Percentiles rank a stretch among this genome's conserved stretches.
Conservation (phyloP, 1,140 invertebrate species). For the Rhyzopertha dominica region DNA sequence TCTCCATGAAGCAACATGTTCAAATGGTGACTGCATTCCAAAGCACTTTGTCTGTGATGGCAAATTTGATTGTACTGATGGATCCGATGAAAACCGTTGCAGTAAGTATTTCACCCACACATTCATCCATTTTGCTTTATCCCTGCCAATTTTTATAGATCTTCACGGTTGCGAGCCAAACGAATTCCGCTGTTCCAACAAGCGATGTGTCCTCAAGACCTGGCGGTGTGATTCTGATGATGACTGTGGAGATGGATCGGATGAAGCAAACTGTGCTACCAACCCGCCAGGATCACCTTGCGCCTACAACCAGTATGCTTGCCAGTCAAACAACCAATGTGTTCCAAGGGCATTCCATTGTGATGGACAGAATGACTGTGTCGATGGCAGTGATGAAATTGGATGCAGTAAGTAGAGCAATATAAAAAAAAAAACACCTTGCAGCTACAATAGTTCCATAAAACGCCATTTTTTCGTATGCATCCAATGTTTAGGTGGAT, state of each 20-base stretch:
- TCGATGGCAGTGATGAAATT: conserved; percentile 85
- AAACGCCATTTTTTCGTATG: no score
- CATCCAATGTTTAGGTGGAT: no score
- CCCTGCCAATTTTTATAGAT: conserved; percentile 36
- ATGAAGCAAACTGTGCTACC: conserved; percentile 63
- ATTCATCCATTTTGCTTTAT: conserved; percentile 4
- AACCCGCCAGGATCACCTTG: conserved; percentile 64
- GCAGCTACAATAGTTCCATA: no score
- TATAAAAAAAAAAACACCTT: no score
- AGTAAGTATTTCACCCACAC: conserved; percentile 54
- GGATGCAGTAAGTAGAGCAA: conserved; percentile 65
- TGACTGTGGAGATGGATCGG: conserved; percentile 89
- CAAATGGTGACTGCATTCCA: conserved; percentile 85
- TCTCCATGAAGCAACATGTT: conserved; percentile 80
- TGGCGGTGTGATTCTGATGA: conserved; percentile 88
- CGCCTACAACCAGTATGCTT: conserved; percentile 76
- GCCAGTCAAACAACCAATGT: conserved; percentile 73
- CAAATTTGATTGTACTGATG: conserved; percentile 74
- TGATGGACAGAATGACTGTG: conserved; percentile 82
- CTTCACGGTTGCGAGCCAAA: conserved; percentile 83
- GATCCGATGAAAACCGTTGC: conserved; percentile 85
- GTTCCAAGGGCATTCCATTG: conserved; percentile 92
- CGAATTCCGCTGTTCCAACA: conserved; percentile 83
- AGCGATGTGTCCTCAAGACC: conserved; percentile 83
- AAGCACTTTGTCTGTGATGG: conserved; percentile 79